These are phyloP conservation scores for Actinernus sp. DNA, from an alignment of 92 coral and sea anemone species.

Conservation along the genomic window DNA sequence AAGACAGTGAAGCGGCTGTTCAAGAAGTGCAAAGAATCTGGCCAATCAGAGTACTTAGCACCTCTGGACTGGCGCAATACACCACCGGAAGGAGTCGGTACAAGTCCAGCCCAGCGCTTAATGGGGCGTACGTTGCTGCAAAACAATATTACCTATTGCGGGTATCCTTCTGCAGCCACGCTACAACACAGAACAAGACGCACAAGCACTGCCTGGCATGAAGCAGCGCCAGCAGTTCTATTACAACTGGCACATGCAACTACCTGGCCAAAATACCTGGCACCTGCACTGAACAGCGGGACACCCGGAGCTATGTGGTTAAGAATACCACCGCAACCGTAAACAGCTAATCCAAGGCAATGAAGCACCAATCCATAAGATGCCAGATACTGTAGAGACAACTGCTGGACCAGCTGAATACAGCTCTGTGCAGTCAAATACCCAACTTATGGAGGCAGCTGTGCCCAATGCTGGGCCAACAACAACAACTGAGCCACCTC, in stretches of 20 bases:
- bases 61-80: slow-evolving; percentile 39
- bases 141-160: slow-evolving; percentile 28
- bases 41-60: slow-evolving; percentile 34
- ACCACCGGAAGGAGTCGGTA: slow-evolving; percentile 33
- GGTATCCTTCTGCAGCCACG: slow-evolving; percentile 32
- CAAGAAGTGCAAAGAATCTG: slow-evolving; percentile 48
- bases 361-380: neutral
- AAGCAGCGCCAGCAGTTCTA: slow-evolving; percentile 23
- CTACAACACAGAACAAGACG: slow-evolving; percentile 7
- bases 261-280: slow-evolving; percentile 31
- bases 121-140: slow-evolving; percentile 43
- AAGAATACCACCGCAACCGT: slow-evolving; percentile 25
- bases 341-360: neutral
- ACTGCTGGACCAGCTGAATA: neutral
- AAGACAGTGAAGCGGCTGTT: slow-evolving; percentile 37
- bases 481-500: neutral
- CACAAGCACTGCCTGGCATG: slow-evolving; percentile 13
- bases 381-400: neutral
- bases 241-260: slow-evolving; percentile 24
- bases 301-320: slow-evolving; percentile 8
- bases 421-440: too few relatives aligned
- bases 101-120: slow-evolving; percentile 36
- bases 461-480: neutral
- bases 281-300: slow-evolving; percentile 7
- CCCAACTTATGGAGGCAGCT: neutral